These are phyloP conservation scores for Tenthredo amoena DNA, from an alignment of 2,888 invertebrate species.

Conservation along the genomic window DNA sequence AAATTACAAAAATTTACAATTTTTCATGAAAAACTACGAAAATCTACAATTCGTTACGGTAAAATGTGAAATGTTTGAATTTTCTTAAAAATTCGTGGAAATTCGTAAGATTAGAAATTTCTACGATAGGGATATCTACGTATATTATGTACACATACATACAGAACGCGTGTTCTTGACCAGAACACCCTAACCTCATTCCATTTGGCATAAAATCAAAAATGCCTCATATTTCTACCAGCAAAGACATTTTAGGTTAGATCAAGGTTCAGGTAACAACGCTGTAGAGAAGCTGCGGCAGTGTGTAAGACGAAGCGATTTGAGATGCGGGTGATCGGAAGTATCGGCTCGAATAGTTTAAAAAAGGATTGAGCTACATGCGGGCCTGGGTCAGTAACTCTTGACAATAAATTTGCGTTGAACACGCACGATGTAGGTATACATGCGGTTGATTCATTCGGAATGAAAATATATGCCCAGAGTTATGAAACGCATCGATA, in stretches of 20 bases:
- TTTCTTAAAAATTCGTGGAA: too few species aligned
- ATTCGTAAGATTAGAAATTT: too few species aligned
- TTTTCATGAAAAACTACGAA: too few species aligned
- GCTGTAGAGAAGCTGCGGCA: neutral
- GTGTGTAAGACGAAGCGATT: conserved; percentile 21
- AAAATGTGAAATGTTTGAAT: too few species aligned
- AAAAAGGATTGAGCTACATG: conserved; percentile 49
- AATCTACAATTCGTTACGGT: too few species aligned
- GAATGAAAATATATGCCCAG: neutral
- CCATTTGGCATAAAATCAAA: neutral
- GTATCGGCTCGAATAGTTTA: conserved; percentile 67
- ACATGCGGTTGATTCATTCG: too few species aligned
- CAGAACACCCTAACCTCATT: neutral
- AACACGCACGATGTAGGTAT: neutral
- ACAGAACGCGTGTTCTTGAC: neutral
- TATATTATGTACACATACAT: neutral
- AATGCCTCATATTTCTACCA: neutral
- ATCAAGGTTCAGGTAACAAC: conserved; percentile 8
- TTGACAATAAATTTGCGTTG: conserved; percentile 28
- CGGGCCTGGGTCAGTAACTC: conserved; percentile 36
- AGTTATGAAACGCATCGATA: neutral
- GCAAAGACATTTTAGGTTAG: neutral
- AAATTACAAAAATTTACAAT: too few species aligned
- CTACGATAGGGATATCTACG: neutral
- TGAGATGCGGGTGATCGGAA: conserved; percentile 75